Conservation (phyloP, 2,888 invertebrate genomes). For the Chrysodeixis includens region DNA sequence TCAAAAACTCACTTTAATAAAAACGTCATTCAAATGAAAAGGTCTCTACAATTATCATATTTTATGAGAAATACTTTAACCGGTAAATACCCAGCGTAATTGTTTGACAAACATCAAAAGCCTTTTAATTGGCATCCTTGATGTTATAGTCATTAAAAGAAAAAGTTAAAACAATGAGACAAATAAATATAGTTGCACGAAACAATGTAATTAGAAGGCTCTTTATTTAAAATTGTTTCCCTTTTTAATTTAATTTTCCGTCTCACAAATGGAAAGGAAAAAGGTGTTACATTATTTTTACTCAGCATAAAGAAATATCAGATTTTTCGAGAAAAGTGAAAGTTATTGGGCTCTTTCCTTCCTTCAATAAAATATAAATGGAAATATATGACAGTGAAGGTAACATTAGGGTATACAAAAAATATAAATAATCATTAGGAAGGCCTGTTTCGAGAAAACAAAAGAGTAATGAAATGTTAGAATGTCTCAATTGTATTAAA, state of each 20-base stretch:
- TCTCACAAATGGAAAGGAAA: constrained; percentile 41
- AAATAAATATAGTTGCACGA: constrained; percentile 18
- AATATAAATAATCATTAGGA: constrained; percentile 31
- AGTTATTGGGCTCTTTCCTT: constrained; percentile 26
- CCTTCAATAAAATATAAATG: constrained; percentile 10
- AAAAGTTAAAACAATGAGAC: constrained; percentile 8
- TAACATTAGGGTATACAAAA: constrained; percentile 16
- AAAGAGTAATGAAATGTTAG: constrained; percentile 50
- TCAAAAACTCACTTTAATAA: background rate
- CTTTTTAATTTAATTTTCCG: constrained; percentile 33
- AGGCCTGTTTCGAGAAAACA: constrained; percentile 40
- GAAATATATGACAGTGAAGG: constrained; percentile 22
- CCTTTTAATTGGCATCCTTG: constrained; percentile 1
- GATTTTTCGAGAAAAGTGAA: constrained; percentile 36
- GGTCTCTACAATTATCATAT: background rate
- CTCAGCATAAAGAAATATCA: constrained; percentile 37
- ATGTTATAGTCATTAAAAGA: background rate
- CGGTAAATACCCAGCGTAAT: constrained; percentile 1
- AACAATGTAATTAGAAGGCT: constrained; percentile 32
- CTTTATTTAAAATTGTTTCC: constrained; percentile 20
- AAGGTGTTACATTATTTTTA: constrained; percentile 36
- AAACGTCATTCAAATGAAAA: background rate
- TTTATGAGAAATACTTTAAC: background rate
- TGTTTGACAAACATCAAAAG: constrained; percentile 3
- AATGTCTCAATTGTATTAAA: background rate